These are phyloP conservation scores for Vidua macroura DNA, from an alignment of 2,113 vertebrate genomes.

Conservation along the genomic window DNA sequence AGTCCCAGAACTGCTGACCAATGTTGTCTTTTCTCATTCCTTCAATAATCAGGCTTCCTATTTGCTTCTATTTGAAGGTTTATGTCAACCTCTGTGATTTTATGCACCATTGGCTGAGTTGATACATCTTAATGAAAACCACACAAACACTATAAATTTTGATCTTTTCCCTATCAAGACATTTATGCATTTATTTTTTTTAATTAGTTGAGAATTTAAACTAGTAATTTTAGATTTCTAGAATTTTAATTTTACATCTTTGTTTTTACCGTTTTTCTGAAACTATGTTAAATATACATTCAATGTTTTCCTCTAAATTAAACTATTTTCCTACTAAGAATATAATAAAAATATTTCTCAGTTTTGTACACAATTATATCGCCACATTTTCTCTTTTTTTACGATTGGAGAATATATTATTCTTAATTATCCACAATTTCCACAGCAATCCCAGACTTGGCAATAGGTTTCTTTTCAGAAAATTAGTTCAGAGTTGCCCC, in stretches of 20 bases:
- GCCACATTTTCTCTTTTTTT: neutral
- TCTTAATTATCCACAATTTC: neutral
- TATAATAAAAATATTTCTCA: neutral
- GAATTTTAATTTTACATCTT: neutral
- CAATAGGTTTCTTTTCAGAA: neutral
- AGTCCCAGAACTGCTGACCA: neutral
- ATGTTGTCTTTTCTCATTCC: neutral
- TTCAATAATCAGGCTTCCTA: neutral
- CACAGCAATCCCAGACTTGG: neutral
- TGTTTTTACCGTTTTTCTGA: neutral
- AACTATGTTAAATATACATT: neutral
- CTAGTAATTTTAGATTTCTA: neutral
- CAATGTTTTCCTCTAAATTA: neutral
- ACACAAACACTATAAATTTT: neutral
- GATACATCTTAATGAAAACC: neutral
- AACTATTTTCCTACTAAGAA: neutral
- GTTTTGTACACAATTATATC: neutral
- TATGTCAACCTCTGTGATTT: neutral
- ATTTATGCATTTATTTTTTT: neutral
- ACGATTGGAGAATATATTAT: neutral
- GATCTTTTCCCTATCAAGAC: neutral
- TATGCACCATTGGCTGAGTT: neutral
- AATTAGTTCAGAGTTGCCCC: neutral
- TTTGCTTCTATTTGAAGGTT: neutral
- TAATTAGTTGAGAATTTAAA: neutral